Evolutionary conservation across 2,888 invertebrate genomes (phyloP), one percentile per base, ranked within the genome.

Genomic region (Zele albiditarsus): DNA sequence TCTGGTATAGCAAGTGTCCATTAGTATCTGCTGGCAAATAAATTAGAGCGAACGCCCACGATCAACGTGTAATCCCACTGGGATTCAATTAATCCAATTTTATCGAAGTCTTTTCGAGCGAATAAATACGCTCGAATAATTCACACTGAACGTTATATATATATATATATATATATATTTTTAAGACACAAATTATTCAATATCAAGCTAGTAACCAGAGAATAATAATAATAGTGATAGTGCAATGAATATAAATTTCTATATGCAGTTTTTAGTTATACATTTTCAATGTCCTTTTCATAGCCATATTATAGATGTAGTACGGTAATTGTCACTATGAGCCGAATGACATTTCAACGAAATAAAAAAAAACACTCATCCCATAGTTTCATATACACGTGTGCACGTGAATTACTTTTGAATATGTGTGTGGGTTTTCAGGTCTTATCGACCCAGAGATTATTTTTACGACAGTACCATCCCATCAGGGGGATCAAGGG

Each of bases 401-500:
- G n/a, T 27, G n/a, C 31, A n/a, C 38, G 38, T 38, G 12, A 28
- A 62, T 28, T 10, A 31, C 28, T 31, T 16, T 28, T 10, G n/a
- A 38, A 3, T 60, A 28, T 27, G 14, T 69, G 69, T 49, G 60
- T 80, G 77, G 38, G 38, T 38, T 82, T 82, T 58, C 82, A 87
- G 87, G 33, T 77, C 81, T 78, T 86, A 87, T 80, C 84, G 87
- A 76, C 86, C 87, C 12, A 82, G 86, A 80, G 86, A 86, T 84
- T 86, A 86, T 81, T 86, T 83, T 83, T 85, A 87, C 80, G 87
- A 86, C 79, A 86, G 86, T 73, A 87, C 87, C 31, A 85, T 85
- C 20, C 84, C 86, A 6, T 86, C 87, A 1, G 86, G 84, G 42
- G 84, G 85, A 78, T 83, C 84, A 42, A 82, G 86, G 10, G 85